Evolutionary conservation across 1,140 invertebrate genomes (phyloP).

Genomic region (Asobara japonica): DNA sequence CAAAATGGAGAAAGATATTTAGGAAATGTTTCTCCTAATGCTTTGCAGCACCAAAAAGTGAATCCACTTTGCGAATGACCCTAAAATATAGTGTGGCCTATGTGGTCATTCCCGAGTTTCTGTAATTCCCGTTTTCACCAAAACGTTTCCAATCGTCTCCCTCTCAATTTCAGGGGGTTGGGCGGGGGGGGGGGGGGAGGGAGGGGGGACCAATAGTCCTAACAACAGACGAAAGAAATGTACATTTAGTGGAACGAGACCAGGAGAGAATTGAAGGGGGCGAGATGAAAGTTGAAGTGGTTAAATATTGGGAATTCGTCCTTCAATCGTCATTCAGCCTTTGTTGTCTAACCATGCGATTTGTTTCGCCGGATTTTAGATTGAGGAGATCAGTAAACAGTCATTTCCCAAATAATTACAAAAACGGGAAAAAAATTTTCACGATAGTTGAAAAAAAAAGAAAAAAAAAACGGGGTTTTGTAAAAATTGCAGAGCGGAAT

Average conservation of each 20-base stretch:
- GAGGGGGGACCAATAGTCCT: neutral
- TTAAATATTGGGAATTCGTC: neutral
- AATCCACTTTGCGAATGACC: slow-evolving; percentile 1
- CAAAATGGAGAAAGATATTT: neutral
- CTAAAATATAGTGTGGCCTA: slow-evolving; percentile 19
- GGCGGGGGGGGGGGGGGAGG: no score
- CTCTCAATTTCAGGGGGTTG: slow-evolving; percentile 6
- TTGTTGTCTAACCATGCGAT: no score
- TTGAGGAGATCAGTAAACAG: no score
- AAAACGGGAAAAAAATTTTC: no score
- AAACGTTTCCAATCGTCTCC: slow-evolving; percentile 21
- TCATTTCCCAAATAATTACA: no score
- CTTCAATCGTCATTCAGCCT: neutral
- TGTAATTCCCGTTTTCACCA: slow-evolving; percentile 13
- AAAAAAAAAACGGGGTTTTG: no score
- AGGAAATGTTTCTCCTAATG: neutral
- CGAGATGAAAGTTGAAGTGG: neutral
- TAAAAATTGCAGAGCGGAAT: no score
- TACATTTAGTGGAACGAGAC: neutral
- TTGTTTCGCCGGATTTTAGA: no score
- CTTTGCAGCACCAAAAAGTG: neutral
- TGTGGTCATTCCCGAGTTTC: slow-evolving; percentile 7
- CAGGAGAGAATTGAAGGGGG: neutral
- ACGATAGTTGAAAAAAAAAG: no score
- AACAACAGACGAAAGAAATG: neutral